Conservation (phyloP, 2,113 vertebrate genomes). For the Edolisoma coerulescens region DNA sequence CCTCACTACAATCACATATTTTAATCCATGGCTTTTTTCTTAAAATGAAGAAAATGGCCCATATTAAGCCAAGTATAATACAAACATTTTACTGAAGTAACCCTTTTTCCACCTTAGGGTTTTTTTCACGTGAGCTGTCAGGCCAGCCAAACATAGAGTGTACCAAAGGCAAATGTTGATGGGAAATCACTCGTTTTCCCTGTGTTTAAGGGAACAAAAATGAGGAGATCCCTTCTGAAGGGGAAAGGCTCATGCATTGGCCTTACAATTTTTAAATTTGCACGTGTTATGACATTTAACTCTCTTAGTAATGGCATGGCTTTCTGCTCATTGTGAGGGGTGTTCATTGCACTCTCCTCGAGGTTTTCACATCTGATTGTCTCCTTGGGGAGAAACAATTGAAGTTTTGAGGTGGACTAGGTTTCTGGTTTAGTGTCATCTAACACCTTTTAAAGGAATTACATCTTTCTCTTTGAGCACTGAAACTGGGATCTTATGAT, state of each 20-base stretch:
- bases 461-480: background rate
- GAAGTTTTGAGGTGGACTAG: background rate
- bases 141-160: background rate
- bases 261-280: background rate
- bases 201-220: background rate
- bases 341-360: background rate
- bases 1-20: background rate
- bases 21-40: background rate
- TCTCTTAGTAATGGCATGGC: background rate
- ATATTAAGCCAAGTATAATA: background rate
- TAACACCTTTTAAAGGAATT: background rate
- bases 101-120: background rate
- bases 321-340: background rate
- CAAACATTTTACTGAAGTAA: background rate
- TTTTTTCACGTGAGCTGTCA: background rate
- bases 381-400: background rate
- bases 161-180: accelerated
- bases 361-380: background rate
- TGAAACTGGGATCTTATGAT: background rate
- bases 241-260: background rate
- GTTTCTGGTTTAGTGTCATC: background rate
- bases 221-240: background rate
- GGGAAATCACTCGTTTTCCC: background rate
- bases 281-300: background rate
- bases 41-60: background rate